Evolutionary conservation across 2,888 invertebrate genomes (phyloP), one percentile per base, ranked within the genome.

Genomic region (Drosophila falleni): DNA sequence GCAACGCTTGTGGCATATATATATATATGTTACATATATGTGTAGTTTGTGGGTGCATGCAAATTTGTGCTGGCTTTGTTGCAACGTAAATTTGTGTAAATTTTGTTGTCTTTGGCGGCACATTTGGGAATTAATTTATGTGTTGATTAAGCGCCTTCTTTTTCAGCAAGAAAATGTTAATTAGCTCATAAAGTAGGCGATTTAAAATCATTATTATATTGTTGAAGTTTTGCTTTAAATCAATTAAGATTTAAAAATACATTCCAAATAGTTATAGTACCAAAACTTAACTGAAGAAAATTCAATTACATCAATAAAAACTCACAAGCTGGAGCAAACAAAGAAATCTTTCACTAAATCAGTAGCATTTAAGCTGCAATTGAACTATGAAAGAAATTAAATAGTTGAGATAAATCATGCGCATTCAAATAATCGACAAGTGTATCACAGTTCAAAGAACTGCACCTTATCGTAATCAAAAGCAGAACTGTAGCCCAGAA

Each of bases 371-470:
- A 19, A 19, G 19, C 41, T 31, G 29, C 39, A 19, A 19, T 55
- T 55, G 10, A 31, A 5, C 42, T 13, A 23, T 33, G 31, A 35
- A 19, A 23, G 19, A 31, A 15, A 41, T 11, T 6, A 26, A 58
- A 64, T 26, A 16, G 16, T 58, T 44, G 37, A 51, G 44, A 35
- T 50, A 59, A 44, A 50, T 19, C 35, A 1, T 29, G 35, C 11
- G 6, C 6, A 13, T n/a, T 51, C 33, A 31, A 31, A 19, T 9
- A 33, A 33, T 35, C 42, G 51, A 47, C 56, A 49, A 44, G 26
- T 44, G 44, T 60, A 54, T 58, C 60, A 60, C 63, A 79, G 80
- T 64, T 76, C 80, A 70, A 74, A 54, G 58, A 54, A 75, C 59
- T 60, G 70, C 35, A 76, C 55, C 33, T 50, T 70, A 55, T 62